These are phyloP conservation scores for Plusia festucae DNA, from an alignment of 2,888 invertebrate species.

Conservation along the genomic window DNA sequence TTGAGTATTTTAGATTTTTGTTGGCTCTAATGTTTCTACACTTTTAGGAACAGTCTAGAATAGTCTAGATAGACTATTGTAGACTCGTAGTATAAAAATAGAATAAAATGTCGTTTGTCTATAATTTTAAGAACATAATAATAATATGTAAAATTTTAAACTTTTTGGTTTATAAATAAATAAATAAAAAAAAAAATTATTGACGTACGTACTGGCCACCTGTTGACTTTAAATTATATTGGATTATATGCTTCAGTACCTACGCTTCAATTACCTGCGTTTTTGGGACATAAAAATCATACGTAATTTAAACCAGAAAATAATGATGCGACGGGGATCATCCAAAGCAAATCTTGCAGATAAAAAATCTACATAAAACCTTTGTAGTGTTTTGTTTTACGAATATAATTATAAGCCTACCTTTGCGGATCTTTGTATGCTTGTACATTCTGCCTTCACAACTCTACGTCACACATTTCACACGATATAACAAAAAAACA, in stretches of 20 bases:
- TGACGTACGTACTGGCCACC: too few species aligned
- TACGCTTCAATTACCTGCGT: too few species aligned
- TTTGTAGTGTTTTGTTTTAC: not conserved
- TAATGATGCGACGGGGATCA: too few species aligned
- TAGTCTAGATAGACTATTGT: too few species aligned
- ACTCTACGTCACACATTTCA: conserved; percentile 65
- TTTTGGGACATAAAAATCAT: too few species aligned
- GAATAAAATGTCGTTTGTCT: not conserved
- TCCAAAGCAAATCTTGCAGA: not conserved
- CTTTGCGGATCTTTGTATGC: conserved; percentile 65
- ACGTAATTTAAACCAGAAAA: too few species aligned
- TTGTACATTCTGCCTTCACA: conserved; percentile 67
- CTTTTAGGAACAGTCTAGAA: not conserved
- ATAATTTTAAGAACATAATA: not conserved
- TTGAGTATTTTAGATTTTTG: not conserved
- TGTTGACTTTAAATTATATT: too few species aligned
- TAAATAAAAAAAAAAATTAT: too few species aligned
- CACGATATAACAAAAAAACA: conserved; percentile 60
- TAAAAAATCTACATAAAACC: not conserved
- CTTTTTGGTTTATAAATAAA: too few species aligned
- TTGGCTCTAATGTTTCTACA: not conserved
- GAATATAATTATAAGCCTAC: conserved; percentile 50
- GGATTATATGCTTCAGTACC: too few species aligned
- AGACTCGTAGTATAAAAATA: not conserved
- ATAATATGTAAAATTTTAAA: too few species aligned